These are phyloP conservation scores for Montipora foliosa DNA, from an alignment of 64 coral and sea anemone species.

Conservation along the genomic window DNA sequence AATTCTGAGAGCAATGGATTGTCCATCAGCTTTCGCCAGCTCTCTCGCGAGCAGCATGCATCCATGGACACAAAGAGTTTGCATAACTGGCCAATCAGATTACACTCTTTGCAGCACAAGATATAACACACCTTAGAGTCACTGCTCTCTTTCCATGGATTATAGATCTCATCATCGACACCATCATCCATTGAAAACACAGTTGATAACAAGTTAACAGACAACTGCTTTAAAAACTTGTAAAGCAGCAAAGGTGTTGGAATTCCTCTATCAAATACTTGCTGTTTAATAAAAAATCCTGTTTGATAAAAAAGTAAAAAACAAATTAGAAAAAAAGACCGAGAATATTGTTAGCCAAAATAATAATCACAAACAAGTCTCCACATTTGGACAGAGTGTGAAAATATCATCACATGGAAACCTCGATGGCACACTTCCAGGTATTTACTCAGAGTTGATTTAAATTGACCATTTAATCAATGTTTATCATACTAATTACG, in stretches of 20 bases:
- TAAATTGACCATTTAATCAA: too few relatives aligned
- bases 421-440: too few relatives aligned
- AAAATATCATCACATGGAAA: too few relatives aligned
- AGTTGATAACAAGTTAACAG: background rate
- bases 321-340: too few relatives aligned
- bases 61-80: too few relatives aligned
- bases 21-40: too few relatives aligned
- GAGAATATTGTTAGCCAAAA: background rate
- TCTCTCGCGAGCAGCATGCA: too few relatives aligned
- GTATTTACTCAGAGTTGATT: too few relatives aligned
- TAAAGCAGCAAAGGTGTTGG: slow-evolving; percentile 46
- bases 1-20: too few relatives aligned
- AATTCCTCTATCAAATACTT: slow-evolving; percentile 41
- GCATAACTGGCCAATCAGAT: background rate
- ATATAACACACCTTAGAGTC: slow-evolving; percentile 1
- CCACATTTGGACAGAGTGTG: too few relatives aligned
- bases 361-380: background rate
- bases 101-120: background rate
- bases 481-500: too few relatives aligned
- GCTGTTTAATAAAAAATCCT: slow-evolving; percentile 64
- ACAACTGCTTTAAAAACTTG: slow-evolving; percentile 32
- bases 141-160: slow-evolving; percentile 42
- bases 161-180: background rate
- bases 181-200: background rate
- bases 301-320: background rate